Base-by-base conservation (phyloP, 2,797 vertebrate genomes). In the Chelon labrosus region DNA sequence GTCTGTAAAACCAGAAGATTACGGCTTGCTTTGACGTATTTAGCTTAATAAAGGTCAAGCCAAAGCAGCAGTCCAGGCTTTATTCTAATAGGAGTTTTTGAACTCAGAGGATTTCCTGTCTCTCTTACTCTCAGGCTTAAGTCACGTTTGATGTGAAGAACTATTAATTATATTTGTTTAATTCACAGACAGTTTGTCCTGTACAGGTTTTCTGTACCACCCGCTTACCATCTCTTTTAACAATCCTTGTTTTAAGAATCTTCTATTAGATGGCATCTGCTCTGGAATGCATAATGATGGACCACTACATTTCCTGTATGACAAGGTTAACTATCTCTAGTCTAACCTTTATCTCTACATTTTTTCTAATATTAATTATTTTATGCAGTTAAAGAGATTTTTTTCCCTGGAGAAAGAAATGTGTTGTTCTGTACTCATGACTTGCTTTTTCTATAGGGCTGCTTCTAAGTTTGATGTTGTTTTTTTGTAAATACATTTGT, bases 391-490 rank as follows among this genome's bases (percentile, higher is more conserved):
- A 49, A 64, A 70, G 58, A 77, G 46, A 31, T 63, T 73, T 67
- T 67, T 79, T 76, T 80, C 80, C 73, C 44, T 39, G 79, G 65
- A 82, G 58, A 75, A 84, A 37, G 57, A 53, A 90, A 91, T 93
- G 90, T 92, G 79, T 82, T 88, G 68, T 89, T 89, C 65, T 92
- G 81, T 86, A 71, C 83, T 94, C 83, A 92, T 83, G 46, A 88
- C 90, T 86, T 94, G 89, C 94, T 94, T 95, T 90, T 93, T 90
- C 93, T 91, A 25, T 91, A 94, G 91, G 92, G 85, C 74, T 83
- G 83, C 89, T 73, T 83, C 77, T 65, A 69, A 62, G 44, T 85
- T 57, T 73, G 42, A 62, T 44, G 59, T 56, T 87, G 73, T 84
- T 77, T 50, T 62, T 16, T 35, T 89, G 72, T 84, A 75, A 65